phyloP scores from a whole-genome alignment of 1,140 invertebrate species.

The Centruroides sculpturatus region DNA sequence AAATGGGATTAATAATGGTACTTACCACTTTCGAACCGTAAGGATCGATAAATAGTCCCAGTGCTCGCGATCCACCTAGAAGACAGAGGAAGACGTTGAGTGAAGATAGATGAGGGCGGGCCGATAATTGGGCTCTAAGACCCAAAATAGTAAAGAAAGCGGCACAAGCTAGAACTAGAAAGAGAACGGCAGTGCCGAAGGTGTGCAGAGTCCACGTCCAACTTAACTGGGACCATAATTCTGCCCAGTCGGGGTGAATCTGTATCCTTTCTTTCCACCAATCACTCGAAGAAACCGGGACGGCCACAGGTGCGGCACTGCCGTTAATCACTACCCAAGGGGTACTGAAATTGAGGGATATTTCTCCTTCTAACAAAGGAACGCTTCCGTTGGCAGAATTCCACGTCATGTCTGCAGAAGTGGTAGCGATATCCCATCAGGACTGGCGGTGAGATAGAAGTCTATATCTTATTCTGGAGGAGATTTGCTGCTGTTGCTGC shows the following conservation, averaged over 20 bases:
- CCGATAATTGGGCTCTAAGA: constrained; percentile 41
- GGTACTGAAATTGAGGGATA: too few species aligned
- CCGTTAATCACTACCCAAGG: too few species aligned
- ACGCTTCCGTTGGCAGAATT: too few species aligned
- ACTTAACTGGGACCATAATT: constrained; percentile 13
- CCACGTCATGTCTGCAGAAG: too few species aligned
- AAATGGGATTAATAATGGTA: background rate
- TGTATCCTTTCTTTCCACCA: too few species aligned
- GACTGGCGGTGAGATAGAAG: too few species aligned
- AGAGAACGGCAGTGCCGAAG: constrained; percentile 43
- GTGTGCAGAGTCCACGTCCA: constrained; percentile 43
- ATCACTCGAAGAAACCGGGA: too few species aligned
- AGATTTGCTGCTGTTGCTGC: too few species aligned
- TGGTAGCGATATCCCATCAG: too few species aligned
- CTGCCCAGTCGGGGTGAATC: constrained; percentile 7
- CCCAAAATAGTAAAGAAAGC: constrained; percentile 46
- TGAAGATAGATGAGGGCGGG: constrained; percentile 42
- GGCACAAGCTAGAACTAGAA: constrained; percentile 44
- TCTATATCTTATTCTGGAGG: too few species aligned
- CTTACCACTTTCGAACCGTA: constrained; percentile 41
- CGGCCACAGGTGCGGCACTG: too few species aligned
- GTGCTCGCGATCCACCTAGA: constrained; percentile 38
- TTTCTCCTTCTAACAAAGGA: too few species aligned
- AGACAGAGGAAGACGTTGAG: constrained; percentile 46
- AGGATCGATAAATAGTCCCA: constrained; percentile 42